Evolutionary conservation across 2,113 vertebrate genomes (phyloP), one percentile per base, ranked within the genome.

Genomic region (Esox niger): DNA sequence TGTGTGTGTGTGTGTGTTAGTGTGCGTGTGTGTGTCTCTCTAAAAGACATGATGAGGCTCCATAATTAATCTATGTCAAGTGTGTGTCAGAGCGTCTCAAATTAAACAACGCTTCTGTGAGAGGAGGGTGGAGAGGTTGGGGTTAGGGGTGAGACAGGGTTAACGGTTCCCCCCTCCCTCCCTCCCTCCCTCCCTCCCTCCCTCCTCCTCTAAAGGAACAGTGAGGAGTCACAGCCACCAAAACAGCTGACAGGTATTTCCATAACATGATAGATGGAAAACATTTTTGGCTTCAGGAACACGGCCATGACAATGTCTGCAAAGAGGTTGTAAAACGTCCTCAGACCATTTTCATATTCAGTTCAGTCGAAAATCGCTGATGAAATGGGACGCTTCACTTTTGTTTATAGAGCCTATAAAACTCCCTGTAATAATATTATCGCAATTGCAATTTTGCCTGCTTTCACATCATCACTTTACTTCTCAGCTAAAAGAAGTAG

Each of bases 41-140:
- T 49, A 70, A 80, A 70, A 60, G 63, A 80, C 68, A 76, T n/a
- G 11, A 66, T 66, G 70, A 70, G 77, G 33, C 62, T 70, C 64
- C 74, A 59, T 82, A 75, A 85, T 85, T 81, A 82, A 82, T 85
- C 82, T 60, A 26, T 61, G 77, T 76, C 75, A 81, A 70, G 75
- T 47, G 62, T 27, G 32, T 23, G 35, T 77, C 77, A 77, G 75
- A 68, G 65, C 49, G 49, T 67, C 71, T 78, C 68, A 80, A 84
- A 83, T 80, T 70, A 82, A 79, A 73, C 70, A 62, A 10, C 56
- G 46, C 64, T 58, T 62, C 7, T 64, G 55, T 35, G 49, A 79
- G 60, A 68, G 5, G 13, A 65, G 58, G 0, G 3, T 43, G 49
- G 52, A 25, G 68, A 46, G 58, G 55, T 67, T 7, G 26, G 54